Evolutionary conservation across 2,113 vertebrate species (phyloP), one percentile per base, ranked within the genome.

Genomic region (Lampris megalopsis): DNA sequence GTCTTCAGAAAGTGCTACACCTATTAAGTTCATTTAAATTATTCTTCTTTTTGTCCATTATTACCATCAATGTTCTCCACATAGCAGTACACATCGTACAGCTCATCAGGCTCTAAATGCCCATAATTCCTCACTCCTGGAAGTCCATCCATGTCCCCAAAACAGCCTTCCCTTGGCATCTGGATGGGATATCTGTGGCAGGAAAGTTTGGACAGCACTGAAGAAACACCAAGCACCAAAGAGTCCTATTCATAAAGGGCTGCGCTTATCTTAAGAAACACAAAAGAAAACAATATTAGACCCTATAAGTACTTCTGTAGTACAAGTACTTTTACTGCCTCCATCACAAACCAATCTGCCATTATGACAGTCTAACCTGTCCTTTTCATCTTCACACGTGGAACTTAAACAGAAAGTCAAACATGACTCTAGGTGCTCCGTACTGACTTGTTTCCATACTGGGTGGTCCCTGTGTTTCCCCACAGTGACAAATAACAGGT

Each of bases 71-170:
- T 94, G 10, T 96, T 95, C 86, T 97, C 96, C 0, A 96, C 92
- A 0, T 98, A 98, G 87, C 97, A 99, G 90, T 98, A 98, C 45
- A 97, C 97, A 1, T 98, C 97, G 7, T 96, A 98, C 83, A 95
- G 94, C 85, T 98, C 95, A 58, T 95, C 91, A 0, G 94, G 93
- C 13, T 97, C 95, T 58, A 97, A 83, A 41, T 94, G 87, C 0
- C 97, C 97, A 0, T 97, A 97, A 90, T 96, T 98, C 60, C 97
- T 95, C 75, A 97, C 96, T 1, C 97, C 97, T 0, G 97, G 97
- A 36, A 94, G 82, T 5, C 95, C 96, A 0, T 98, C 96, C 96
- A 98, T 97, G 92, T 98, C 95, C 9, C 97, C 97, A 0, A 96
- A 98, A 50, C 98, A 99, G 6, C 96, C 96, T 60, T 97, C 95